Conservation (phyloP, 2,797 vertebrate genomes). For the Coilia nasus region DNA sequence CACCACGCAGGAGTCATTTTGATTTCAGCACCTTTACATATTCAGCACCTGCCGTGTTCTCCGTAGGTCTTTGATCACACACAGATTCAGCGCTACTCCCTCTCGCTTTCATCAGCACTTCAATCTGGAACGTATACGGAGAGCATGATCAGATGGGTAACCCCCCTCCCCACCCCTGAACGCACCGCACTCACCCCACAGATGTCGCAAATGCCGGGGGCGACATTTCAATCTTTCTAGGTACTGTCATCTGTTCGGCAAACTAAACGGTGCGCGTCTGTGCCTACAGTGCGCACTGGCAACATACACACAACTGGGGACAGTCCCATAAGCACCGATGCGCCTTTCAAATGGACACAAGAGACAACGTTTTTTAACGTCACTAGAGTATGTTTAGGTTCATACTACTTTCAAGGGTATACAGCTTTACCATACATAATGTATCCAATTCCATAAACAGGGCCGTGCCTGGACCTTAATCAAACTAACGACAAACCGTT, state of each 20-base stretch:
- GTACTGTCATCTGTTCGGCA: not conserved
- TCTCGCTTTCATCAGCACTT: conserved; percentile 23
- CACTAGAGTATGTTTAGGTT: not conserved
- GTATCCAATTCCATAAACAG: not conserved
- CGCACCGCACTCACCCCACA: conserved; percentile 1
- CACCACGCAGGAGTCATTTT: conserved; percentile 14
- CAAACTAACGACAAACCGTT: not conserved
- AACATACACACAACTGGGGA: not conserved
- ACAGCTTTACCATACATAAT: not conserved
- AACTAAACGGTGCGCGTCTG: not conserved
- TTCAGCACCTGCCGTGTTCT: conserved; percentile 20
- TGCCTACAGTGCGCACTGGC: conserved; percentile 6
- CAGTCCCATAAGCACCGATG: not conserved
- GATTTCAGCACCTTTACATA: conserved; percentile 21
- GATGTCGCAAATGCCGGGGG: conserved; percentile 23
- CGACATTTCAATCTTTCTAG: conserved; percentile 27
- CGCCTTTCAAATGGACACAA: not conserved
- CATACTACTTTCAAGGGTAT: not conserved
- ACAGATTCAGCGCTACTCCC: conserved; percentile 17
- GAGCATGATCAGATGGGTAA: conserved; percentile 18
- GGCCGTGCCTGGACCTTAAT: not conserved
- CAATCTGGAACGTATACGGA: conserved; percentile 18
- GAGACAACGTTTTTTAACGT: not conserved
- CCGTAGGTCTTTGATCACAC: conserved; percentile 26
- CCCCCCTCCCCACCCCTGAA: not conserved